Percentiles rank a stretch among this genome's conserved stretches.
Conservation (phyloP, 2,797 vertebrate species). For the Pangasius sanitwongsei region DNA sequence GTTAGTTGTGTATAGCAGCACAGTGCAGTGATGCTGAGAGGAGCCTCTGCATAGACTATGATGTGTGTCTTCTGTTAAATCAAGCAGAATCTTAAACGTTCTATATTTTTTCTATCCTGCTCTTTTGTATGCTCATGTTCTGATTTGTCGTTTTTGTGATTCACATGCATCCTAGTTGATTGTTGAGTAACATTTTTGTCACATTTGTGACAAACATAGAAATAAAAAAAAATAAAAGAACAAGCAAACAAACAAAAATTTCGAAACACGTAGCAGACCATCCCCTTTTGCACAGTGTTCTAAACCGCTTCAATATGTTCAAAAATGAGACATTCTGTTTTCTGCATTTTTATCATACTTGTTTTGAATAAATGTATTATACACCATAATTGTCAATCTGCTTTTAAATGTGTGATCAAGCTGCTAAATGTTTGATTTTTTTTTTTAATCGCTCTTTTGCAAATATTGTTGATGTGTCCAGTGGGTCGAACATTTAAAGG, state of each 20-base stretch:
- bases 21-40: slow-evolving; percentile 17
- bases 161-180: slow-evolving; percentile 46
- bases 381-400: slow-evolving; percentile 68
- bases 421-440: slow-evolving; percentile 74
- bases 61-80: slow-evolving; percentile 39
- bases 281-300: slow-evolving; percentile 36
- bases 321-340: slow-evolving; percentile 66
- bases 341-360: slow-evolving; percentile 68
- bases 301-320: slow-evolving; percentile 22
- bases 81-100: slow-evolving; percentile 44
- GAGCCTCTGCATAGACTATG: slow-evolving; percentile 24
- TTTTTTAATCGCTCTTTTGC: slow-evolving; percentile 70
- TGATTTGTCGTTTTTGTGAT: slow-evolving; percentile 54
- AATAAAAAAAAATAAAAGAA: not conserved
- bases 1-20: slow-evolving; percentile 15
- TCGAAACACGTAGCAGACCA: not conserved
- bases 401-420: slow-evolving; percentile 75
- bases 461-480: slow-evolving; percentile 68
- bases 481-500: slow-evolving; percentile 71
- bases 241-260: not conserved
- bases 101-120: slow-evolving; percentile 20
- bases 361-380: slow-evolving; percentile 74
- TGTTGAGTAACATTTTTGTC: slow-evolving; percentile 41
- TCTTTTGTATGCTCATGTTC: slow-evolving; percentile 52
- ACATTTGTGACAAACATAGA: slow-evolving; percentile 40